Evolutionary conservation across 2,888 invertebrate species (phyloP), one percentile per base, ranked within the genome.

Genomic region (Orthonychiurus folsomi): DNA sequence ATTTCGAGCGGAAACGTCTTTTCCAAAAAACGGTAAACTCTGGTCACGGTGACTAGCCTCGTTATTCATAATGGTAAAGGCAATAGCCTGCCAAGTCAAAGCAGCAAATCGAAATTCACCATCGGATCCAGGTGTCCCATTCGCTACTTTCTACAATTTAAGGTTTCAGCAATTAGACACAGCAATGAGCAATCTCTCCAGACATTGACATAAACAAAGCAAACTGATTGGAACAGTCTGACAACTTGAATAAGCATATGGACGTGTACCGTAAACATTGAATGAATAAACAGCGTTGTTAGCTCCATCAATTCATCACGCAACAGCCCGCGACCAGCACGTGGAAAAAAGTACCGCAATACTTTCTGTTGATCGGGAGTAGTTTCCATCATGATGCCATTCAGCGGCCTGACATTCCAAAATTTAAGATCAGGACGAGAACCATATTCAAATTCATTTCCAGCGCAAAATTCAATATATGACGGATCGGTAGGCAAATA

Each of bases 21-120:
- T 68, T 15, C 73, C 73, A 56, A 72, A 73, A 56, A 73, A 73
- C 50, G 69, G 62, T 20, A 69, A 53, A 9, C 62, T 63, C 56
- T 70, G 70, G 60, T 73, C 73, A 23, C 71, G 62, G 28, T 89
- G 78, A 9, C 87, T 81, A 26, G 86, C 83, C 77, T 89, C 88
- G 3, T 88, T 82, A 12, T 88, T 82, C 74, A 87, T 84, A 61
- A 90, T 82, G 1, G 90, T 90, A 76, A 89, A 91, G 0, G 89
- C 83, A 24, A 73, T 56, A 55, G 70, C 69, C 57, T 74, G 72
- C 68, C 71, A 71, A 86, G 84, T 68, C 87, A 85, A 86, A 87
- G 91, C 23, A 1, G 80, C 79, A 27, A 82, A 75, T 47, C 82
- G 37, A 37, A 37, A 37, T 37, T 37, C 37, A 5, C 37, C 37